Evolutionary conservation across 1,140 invertebrate genomes (phyloP).

Genomic region (Riptortus pedestris): DNA sequence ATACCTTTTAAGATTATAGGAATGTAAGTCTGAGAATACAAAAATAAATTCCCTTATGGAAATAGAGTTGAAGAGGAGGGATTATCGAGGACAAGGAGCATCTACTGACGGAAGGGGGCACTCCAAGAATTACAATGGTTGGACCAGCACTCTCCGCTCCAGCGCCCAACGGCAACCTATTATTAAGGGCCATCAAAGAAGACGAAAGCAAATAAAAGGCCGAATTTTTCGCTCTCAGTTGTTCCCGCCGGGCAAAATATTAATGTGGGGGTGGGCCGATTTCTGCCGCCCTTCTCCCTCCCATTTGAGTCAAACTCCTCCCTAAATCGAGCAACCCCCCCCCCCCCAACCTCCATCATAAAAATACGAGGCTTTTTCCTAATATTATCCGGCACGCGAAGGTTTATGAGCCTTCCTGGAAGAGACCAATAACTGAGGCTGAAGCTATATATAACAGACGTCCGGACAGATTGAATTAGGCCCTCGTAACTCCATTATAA

Average conservation of each 20-base stretch:
- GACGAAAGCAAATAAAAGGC: constrained; percentile 15
- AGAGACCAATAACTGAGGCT: constrained; percentile 10
- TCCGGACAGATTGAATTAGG: constrained; percentile 21
- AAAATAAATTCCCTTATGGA: too few relatives aligned
- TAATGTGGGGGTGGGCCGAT: not conserved
- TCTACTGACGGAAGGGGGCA: too few relatives aligned
- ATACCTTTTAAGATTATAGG: too few relatives aligned
- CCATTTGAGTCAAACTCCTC: too few relatives aligned
- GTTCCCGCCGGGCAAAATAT: not conserved
- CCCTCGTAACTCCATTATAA: not conserved
- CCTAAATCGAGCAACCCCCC: not conserved
- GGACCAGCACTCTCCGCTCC: too few relatives aligned
- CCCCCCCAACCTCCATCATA: constrained; percentile 13
- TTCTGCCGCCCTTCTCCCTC: not conserved
- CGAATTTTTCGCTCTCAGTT: not conserved
- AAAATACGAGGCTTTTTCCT: constrained; percentile 28
- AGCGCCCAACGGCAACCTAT: too few relatives aligned
- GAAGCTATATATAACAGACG: constrained; percentile 20
- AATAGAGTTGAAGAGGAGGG: too few relatives aligned
- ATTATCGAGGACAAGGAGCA: too few relatives aligned
- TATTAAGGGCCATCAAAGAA: constrained; percentile 16
- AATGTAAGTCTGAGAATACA: too few relatives aligned
- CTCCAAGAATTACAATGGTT: too few relatives aligned
- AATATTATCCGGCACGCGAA: constrained; percentile 27
- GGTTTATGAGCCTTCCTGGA: constrained; percentile 25